Conservation (phyloP, 2,888 invertebrate genomes). For the Tholera decimalis region DNA sequence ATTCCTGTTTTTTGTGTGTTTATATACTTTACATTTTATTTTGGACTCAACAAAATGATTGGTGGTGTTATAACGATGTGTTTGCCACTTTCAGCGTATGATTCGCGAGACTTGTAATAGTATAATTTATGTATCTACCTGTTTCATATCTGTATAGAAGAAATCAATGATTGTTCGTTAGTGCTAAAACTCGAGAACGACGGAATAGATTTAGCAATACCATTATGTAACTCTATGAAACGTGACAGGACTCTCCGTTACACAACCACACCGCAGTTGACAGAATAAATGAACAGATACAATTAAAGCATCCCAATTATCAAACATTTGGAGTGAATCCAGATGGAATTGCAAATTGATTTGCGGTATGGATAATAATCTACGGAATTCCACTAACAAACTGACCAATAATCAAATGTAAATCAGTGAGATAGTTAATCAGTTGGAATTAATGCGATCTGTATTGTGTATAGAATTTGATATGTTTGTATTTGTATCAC, state of each 20-base stretch:
- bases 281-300: constrained; percentile 36
- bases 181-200: too few species aligned
- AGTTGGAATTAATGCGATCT: constrained; percentile 31
- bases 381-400: constrained; percentile 35
- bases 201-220: too few species aligned
- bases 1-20: constrained; percentile 69
- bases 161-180: too few species aligned
- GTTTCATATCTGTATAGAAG: too few species aligned
- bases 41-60: constrained; percentile 50
- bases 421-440: constrained; percentile 34
- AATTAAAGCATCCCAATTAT: constrained; percentile 44
- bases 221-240: too few species aligned
- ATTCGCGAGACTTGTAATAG: neutral
- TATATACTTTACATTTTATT: constrained; percentile 11
- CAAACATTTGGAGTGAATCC: constrained; percentile 47
- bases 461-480: neutral
- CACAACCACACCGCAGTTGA: constrained; percentile 11
- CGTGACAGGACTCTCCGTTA: too few species aligned
- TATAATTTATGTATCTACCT: too few species aligned
- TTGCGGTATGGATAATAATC: constrained; percentile 51
- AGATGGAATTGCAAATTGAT: constrained; percentile 57
- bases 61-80: constrained; percentile 44
- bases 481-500: neutral
- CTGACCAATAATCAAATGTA: constrained; percentile 48
- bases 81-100: neutral